A percentile compares a stretch with the other conserved stretches of the same genome.
Evolutionary conservation across 1,140 invertebrate species (phyloP).

Genomic region (Penaeus japonicus): DNA sequence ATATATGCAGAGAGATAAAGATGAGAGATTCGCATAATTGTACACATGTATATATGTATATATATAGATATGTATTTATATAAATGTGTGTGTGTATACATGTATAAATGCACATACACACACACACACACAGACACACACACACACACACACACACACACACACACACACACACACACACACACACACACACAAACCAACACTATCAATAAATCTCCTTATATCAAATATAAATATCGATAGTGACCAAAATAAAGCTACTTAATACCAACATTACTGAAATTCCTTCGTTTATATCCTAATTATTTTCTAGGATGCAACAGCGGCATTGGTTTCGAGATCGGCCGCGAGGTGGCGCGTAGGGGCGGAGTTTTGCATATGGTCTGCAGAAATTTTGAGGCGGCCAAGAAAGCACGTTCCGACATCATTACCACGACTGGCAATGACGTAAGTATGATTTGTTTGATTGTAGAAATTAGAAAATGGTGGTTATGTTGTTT

Average conservation of each 20-base stretch:
- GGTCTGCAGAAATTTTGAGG: constrained; percentile 65
- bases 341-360: constrained; percentile 62
- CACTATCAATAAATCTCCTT: too few species aligned
- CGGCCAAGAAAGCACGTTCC: constrained; percentile 60
- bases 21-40: neutral
- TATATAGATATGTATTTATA: neutral
- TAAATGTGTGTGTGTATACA: neutral
- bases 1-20: too few species aligned
- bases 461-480: neutral
- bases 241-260: too few species aligned
- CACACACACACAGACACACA: constrained; percentile 60
- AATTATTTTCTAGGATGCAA: constrained; percentile 63
- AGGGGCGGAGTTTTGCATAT: constrained; percentile 67
- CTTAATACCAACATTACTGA: neutral
- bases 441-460: constrained; percentile 45
- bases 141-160: constrained; percentile 15
- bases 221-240: too few species aligned
- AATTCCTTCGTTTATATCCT: neutral
- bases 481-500: neutral
- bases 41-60: neutral
- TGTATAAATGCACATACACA: neutral
- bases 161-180: constrained; percentile 52
- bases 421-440: constrained; percentile 52
- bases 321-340: constrained; percentile 65
- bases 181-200: neutral